These are phyloP conservation scores for Antrozous pallidus DNA, from an alignment of 2,797 vertebrate genomes.

Conservation along the genomic window DNA sequence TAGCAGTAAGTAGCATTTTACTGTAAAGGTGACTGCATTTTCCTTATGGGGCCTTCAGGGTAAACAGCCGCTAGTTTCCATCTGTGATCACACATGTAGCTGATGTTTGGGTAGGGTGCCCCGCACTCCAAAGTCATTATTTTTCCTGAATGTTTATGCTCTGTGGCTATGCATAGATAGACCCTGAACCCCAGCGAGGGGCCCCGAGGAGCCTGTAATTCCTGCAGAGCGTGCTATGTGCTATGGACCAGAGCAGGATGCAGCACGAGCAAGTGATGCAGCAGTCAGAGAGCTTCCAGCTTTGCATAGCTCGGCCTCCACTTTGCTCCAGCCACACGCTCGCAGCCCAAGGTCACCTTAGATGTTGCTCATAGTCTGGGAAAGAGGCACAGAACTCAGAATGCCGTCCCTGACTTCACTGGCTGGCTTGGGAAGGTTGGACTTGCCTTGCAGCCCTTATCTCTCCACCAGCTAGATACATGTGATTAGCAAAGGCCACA, in stretches of 20 bases:
- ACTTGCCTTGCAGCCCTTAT: background rate
- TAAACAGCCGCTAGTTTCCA: constrained; percentile 68
- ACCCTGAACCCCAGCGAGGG: constrained; percentile 55
- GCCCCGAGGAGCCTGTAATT: background rate
- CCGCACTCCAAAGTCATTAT: constrained; percentile 52
- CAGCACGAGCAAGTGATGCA: constrained; percentile 29
- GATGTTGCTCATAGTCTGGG: background rate
- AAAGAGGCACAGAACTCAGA: background rate
- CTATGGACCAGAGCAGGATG: constrained; percentile 13
- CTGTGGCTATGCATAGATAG: constrained; percentile 45
- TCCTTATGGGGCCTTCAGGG: constrained; percentile 71
- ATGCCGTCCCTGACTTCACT: background rate
- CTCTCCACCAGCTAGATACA: background rate
- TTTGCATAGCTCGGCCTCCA: constrained; percentile 64
- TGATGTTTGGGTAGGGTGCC: constrained; percentile 34
- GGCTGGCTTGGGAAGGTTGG: background rate
- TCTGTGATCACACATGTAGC: constrained; percentile 71
- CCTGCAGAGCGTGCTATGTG: constrained; percentile 44
- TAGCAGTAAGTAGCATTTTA: constrained; percentile 61
- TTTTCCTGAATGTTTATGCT: constrained; percentile 67
- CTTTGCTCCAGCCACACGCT: constrained; percentile 74
- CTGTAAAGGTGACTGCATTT: constrained; percentile 76
- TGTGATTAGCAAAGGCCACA: background rate
- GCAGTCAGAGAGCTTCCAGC: constrained; percentile 76
- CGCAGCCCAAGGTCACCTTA: constrained; percentile 50